These are phyloP conservation scores for Clarias batrachus DNA, from an alignment of 2,113 vertebrate species.

Conservation along the genomic window DNA sequence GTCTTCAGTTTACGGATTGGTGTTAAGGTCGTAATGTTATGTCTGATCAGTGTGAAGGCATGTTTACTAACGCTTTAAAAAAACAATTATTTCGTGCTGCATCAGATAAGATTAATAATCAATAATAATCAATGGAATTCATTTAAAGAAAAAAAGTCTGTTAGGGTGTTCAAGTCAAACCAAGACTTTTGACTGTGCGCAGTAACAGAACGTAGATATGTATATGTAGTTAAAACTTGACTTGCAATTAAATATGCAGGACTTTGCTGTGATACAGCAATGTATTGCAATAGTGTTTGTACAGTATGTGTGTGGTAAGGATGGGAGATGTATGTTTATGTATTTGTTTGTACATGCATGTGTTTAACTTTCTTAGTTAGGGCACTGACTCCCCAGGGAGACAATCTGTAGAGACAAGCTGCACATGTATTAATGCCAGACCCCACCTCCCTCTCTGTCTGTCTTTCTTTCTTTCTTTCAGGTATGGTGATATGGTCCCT, in stretches of 20 bases:
- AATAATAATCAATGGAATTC: background rate
- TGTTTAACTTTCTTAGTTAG: conserved; percentile 40
- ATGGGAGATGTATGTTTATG: background rate
- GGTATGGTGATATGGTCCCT: conserved; percentile 98
- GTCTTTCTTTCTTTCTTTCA: conserved; percentile 56
- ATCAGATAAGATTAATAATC: background rate
- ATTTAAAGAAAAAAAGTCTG: too few species aligned
- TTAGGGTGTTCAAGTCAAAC: too few species aligned
- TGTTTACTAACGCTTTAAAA: background rate
- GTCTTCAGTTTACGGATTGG: too few species aligned
- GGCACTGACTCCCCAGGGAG: conserved; percentile 24
- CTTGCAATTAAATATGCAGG: background rate
- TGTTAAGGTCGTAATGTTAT: too few species aligned
- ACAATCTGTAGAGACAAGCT: conserved; percentile 45
- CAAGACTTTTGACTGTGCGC: too few species aligned
- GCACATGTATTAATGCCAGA: conserved; percentile 45
- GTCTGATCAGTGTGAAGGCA: background rate
- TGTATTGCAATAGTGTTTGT: background rate
- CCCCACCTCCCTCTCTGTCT: background rate
- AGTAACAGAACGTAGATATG: too few species aligned
- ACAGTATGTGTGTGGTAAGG: background rate
- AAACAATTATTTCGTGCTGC: background rate
- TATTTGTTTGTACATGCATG: conserved; percentile 5
- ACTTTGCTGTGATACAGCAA: background rate
- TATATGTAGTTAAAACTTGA: background rate